These are phyloP conservation scores for Phortica variegata DNA, from an alignment of 1,140 invertebrate species.

Conservation along the genomic window DNA sequence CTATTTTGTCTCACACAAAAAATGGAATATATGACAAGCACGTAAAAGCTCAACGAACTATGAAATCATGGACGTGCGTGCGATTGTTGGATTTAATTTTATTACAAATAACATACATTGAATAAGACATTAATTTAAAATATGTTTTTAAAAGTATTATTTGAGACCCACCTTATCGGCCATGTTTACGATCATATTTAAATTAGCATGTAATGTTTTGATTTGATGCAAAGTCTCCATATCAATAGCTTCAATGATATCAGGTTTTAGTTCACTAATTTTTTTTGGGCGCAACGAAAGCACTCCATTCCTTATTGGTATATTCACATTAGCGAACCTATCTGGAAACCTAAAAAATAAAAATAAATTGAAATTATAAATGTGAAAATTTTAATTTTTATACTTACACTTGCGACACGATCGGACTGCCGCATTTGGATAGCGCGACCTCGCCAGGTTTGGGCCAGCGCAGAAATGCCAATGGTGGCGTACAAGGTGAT, in stretches of 20 bases:
- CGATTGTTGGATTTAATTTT: too few species aligned
- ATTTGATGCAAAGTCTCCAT: slow-evolving; percentile 42
- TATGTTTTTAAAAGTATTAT: too few species aligned
- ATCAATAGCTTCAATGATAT: slow-evolving; percentile 42
- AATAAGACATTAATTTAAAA: too few species aligned
- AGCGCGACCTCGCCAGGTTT: slow-evolving; percentile 64
- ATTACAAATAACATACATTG: too few species aligned
- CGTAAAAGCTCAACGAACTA: slow-evolving; percentile 64
- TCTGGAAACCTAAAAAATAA: slow-evolving; percentile 44
- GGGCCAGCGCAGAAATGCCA: slow-evolving; percentile 61
- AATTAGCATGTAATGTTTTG: slow-evolving; percentile 40
- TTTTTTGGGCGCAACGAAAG: slow-evolving; percentile 45
- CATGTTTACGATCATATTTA: slow-evolving; percentile 43
- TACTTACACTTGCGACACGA: slow-evolving; percentile 59
- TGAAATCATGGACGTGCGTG: slow-evolving; percentile 65
- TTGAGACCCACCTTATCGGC: slow-evolving; percentile 34
- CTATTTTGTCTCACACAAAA: too few species aligned
- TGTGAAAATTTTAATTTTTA: neutral
- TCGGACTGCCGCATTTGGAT: slow-evolving; percentile 64
- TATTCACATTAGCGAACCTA: slow-evolving; percentile 62
- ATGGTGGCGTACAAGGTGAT: slow-evolving; percentile 60
- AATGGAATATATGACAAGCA: slow-evolving; percentile 87
- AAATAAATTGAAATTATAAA: neutral
- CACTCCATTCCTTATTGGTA: slow-evolving; percentile 62
- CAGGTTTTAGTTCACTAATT: slow-evolving; percentile 30